Evolutionary conservation across 30 jellyfish, hydroid and myxozoan genomes (phyloP), one percentile per base, ranked within the genome.

Genomic region (Cassiopea xamachana): DNA sequence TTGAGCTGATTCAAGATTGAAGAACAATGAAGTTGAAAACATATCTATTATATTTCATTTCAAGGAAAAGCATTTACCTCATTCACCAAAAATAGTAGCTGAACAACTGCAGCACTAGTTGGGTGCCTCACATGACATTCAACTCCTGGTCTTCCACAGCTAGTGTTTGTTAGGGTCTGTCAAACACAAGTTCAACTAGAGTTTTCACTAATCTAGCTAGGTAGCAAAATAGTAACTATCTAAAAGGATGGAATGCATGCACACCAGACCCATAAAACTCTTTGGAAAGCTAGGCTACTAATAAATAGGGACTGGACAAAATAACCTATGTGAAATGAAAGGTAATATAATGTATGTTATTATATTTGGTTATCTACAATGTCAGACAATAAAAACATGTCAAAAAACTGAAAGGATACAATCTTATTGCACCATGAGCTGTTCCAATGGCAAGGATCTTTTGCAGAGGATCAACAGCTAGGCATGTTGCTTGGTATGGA

Each of bases 141-240:
- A 12, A 92, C 99, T 7, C 98, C 98, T 18, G 99, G 99, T 69
- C 84, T 96, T 1, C 99, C 99, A 92, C 99, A 96, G 61, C 99
- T 96, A 16, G 2, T 69, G 47, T 7, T 7, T 46, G 81, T 84
- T 50, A 84, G 88, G 92, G 72, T 64, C 74, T 4, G 39, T 5
- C 8, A 64, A 64, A 64, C 6, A 13, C 43, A 64, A 17, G 74
- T 2, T 64, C 15, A 7, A 64, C 74, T 27, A 64, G 8, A 3
- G 64, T 55, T 55, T 3, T 0, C 0, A 0, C 12, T 55, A 55
- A 55, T 6, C 64, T 55, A 55, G 7, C 64, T 3, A 55, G 64
- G 7, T 55, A 55, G 64, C 64, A 3, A 55, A 55, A 3, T 3
- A 55, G 64, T 3, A 55, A 55, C 12, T 55, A 10, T 55, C 10